Evolutionary conservation across 2,888 invertebrate genomes (phyloP), one percentile per base, ranked within the genome.

Genomic region (Drosophila nr. medialis): DNA sequence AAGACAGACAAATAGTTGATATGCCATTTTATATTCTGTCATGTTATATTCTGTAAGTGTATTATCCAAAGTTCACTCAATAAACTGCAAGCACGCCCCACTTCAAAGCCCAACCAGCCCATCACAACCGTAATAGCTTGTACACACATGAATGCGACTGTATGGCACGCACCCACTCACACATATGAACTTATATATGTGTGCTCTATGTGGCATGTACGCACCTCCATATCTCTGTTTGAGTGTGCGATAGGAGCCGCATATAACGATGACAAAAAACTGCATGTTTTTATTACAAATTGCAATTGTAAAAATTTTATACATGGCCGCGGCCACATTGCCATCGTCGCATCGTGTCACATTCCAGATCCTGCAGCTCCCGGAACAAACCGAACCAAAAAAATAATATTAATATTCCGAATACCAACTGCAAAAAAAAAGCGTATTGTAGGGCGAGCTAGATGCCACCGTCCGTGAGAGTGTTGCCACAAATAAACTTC

Each of bases 211-310:
- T 6, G 53, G 40, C 74, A 67, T 59, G 66, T 51, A 29, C 34
- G 48, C n/a, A 63, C 30, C 45, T 42, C 11, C 50, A 48, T 64
- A 71, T 71, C 53, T 38, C 29, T 36, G 62, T 67, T 64, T 53
- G 63, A 50, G 71, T 77, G 70, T 70, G 71, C 69, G 77, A 81
- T 81, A 80, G 77, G 82, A 80, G 81, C 73, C 71, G 72, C 81
- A 83, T 66, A 81, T 83, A 86, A 86, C 87, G 86, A 84, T 89
- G 80, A 79, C 81, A 89, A 86, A 86, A 81, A 84, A 82, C 75
- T 81, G 81, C 89, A 83, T 89, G 86, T 86, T 86, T 86, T 89
- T 89, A 85, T 83, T 86, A 86, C 86, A 89, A 86, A 86, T 89
- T 86, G 86, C 90, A 86, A 89, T 87, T 89, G 90, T 85, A 81